These are phyloP conservation scores for Amiota communis DNA, from an alignment of 2,888 invertebrate species.

Conservation along the genomic window DNA sequence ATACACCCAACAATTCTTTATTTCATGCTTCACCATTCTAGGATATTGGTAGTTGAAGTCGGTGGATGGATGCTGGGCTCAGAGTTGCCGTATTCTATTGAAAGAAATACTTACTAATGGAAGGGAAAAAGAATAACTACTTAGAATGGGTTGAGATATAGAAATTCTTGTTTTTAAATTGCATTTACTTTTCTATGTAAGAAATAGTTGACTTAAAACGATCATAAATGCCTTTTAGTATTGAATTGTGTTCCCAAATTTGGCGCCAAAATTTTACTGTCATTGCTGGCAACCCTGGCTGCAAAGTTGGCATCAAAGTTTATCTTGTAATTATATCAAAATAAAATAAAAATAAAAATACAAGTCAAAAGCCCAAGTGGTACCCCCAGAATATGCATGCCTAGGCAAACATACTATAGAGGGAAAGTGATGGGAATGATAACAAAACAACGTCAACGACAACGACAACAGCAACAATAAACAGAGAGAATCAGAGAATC, in stretches of 20 bases:
- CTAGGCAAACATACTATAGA: too few species aligned
- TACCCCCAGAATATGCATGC: not conserved
- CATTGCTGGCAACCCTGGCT: conserved; percentile 42
- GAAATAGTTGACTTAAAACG: too few species aligned
- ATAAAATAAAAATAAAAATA: conserved; percentile 46
- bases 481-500: not conserved
- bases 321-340: conserved; percentile 60
- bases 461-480: not conserved
- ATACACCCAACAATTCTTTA: not conserved
- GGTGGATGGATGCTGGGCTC: not conserved
- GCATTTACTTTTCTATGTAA: too few species aligned
- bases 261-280: conserved; percentile 14
- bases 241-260: not conserved
- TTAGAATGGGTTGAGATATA: too few species aligned
- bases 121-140: not conserved
- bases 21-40: too few species aligned
- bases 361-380: conserved; percentile 3
- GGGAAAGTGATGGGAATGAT: not conserved
- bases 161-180: too few species aligned
- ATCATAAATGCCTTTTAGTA: too few species aligned
- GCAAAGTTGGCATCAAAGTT: conserved; percentile 52
- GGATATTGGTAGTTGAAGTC: too few species aligned
- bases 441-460: not conserved
- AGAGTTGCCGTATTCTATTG: not conserved
- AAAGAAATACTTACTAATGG: not conserved